phyloP scores from a whole-genome alignment of 2,888 invertebrate species.

The Cephus pulcher region DNA sequence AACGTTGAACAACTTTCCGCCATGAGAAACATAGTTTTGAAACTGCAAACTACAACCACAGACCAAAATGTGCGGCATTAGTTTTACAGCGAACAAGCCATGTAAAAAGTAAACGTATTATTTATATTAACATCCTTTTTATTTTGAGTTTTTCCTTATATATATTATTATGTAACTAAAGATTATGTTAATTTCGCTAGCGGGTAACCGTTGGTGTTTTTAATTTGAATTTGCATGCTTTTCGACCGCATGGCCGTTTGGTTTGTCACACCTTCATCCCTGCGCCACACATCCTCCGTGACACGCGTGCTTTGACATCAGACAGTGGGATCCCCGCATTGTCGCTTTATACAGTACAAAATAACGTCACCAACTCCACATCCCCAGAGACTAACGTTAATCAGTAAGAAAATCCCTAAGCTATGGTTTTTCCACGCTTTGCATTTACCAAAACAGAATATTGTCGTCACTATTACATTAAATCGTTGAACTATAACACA shows the following conservation, averaged over 20 bases:
- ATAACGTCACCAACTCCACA: slow-evolving; percentile 15
- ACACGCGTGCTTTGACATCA: slow-evolving; percentile 36
- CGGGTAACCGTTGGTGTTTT: slow-evolving; percentile 9
- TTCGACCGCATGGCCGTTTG: slow-evolving; percentile 36
- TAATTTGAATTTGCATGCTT: slow-evolving; percentile 38
- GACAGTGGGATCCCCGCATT: slow-evolving; percentile 41
- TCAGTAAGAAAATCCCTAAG: slow-evolving; percentile 33
- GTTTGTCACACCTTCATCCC: slow-evolving; percentile 28
- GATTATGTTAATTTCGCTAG: neutral
- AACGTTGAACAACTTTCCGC: neutral
- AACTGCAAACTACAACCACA: neutral
- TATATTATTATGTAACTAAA: neutral
- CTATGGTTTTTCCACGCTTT: slow-evolving; percentile 18
- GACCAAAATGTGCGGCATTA: neutral
- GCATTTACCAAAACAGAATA: slow-evolving; percentile 11
- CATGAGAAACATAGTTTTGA: neutral
- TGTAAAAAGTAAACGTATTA: neutral
- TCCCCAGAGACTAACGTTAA: slow-evolving; percentile 31
- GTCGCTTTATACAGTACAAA: slow-evolving; percentile 22
- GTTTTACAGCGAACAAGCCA: neutral
- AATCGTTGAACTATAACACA: neutral
- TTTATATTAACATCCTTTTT: neutral
- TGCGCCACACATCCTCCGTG: slow-evolving; percentile 22
- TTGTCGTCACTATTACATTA: neutral
- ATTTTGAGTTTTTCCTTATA: neutral